Percentiles rank a stretch among this genome's conserved stretches.
phyloP scores from a whole-genome alignment of 2,113 vertebrate species.

The Microtus montanus region DNA sequence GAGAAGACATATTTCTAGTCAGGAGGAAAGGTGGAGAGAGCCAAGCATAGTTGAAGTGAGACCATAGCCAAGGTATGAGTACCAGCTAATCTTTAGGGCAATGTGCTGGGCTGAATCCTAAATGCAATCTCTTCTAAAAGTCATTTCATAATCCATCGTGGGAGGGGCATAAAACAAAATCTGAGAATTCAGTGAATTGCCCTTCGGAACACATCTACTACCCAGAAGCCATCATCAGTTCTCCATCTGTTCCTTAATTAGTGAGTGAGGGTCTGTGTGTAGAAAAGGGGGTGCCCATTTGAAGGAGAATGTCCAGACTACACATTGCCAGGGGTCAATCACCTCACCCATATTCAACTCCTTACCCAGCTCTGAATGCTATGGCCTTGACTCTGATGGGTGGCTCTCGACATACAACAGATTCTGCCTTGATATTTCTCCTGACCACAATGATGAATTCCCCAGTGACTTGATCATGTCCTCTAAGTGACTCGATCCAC shows the following conservation, averaged over 20 bases:
- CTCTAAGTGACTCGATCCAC: not conserved
- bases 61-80: not conserved
- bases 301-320: not conserved
- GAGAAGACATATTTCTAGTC: not conserved
- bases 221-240: not conserved
- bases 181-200: not conserved
- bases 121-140: not conserved
- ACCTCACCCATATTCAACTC: not conserved
- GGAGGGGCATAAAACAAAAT: not conserved
- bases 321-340: not conserved
- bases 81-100: not conserved
- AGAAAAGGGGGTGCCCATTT: not conserved
- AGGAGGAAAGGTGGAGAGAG: not conserved
- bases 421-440: not conserved
- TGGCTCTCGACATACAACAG: not conserved
- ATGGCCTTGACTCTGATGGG: not conserved
- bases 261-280: not conserved
- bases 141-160: not conserved
- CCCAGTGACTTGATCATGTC: not conserved
- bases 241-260: too few relatives aligned
- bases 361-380: not conserved
- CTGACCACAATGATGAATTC: not conserved
- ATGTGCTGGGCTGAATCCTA: not conserved
- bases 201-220: not conserved
- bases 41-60: not conserved